These are phyloP conservation scores for Sciaenops ocellatus DNA, from an alignment of 2,797 vertebrate species.

Conservation along the genomic window DNA sequence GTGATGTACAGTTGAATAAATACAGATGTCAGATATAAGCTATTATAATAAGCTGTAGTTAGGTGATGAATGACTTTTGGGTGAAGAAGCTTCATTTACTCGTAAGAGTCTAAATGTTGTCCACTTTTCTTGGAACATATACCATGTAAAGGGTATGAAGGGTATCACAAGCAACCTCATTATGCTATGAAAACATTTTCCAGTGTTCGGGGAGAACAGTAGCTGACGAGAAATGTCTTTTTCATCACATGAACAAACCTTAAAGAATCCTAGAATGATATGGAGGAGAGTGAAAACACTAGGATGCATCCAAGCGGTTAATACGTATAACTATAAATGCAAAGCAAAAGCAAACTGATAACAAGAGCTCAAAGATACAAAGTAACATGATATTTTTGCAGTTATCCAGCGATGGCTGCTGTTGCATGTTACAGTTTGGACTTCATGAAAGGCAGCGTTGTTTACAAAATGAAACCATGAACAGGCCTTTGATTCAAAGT, in stretches of 20 bases:
- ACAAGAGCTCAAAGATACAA: neutral
- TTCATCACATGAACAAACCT: conserved; percentile 8
- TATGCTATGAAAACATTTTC: conserved; percentile 18
- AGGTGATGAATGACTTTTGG: conserved; percentile 63
- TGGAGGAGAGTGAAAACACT: conserved; percentile 1
- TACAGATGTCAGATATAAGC: conserved; percentile 78
- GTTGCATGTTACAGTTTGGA: conserved; percentile 8
- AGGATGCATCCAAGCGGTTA: neutral
- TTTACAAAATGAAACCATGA: conserved; percentile 58
- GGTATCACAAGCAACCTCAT: conserved; percentile 28
- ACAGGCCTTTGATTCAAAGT: conserved; percentile 33
- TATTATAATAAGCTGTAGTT: conserved; percentile 76
- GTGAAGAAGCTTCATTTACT: conserved; percentile 58
- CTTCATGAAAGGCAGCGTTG: conserved; percentile 24
- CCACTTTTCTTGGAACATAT: conserved; percentile 43
- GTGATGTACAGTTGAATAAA: conserved; percentile 71
- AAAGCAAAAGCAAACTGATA: conserved; percentile 24
- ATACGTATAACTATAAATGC: conserved; percentile 3
- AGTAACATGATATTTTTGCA: conserved; percentile 19
- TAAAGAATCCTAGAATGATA: neutral
- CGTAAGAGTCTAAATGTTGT: conserved; percentile 65
- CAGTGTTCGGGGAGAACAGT: conserved; percentile 8
- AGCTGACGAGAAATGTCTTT: conserved; percentile 10
- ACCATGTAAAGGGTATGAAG: conserved; percentile 26
- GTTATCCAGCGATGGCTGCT: conserved; percentile 13